A percentile compares a stretch with the other conserved stretches of the same genome.
These are phyloP conservation scores for Podarcis lilfordi DNA, from an alignment of 2,797 vertebrate species.

Conservation along the genomic window DNA sequence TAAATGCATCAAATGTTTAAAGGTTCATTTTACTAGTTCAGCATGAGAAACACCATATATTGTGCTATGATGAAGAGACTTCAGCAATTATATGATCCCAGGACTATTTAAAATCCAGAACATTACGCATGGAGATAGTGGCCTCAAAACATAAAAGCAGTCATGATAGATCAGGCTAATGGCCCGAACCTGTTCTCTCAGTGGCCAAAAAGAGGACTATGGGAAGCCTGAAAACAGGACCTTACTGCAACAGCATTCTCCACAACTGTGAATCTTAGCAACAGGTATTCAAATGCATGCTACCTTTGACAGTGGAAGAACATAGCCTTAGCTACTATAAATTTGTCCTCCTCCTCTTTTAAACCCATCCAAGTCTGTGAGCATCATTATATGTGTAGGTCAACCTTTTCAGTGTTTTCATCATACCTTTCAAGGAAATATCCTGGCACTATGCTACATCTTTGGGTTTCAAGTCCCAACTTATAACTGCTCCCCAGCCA, in stretches of 20 bases:
- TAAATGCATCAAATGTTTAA: neutral
- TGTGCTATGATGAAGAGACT: neutral
- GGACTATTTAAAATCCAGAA: neutral
- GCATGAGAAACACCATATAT: neutral
- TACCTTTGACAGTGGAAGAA: too few relatives aligned
- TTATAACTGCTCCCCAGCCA: neutral
- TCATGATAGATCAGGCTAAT: too few relatives aligned
- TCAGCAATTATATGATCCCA: neutral
- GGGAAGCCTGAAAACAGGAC: too few relatives aligned
- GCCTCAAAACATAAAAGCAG: neutral
- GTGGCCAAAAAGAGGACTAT: too few relatives aligned
- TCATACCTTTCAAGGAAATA: neutral
- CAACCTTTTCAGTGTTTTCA: neutral
- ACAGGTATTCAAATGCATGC: too few relatives aligned
- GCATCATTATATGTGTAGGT: neutral
- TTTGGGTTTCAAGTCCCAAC: neutral
- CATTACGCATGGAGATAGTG: neutral
- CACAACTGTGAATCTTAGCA: too few relatives aligned
- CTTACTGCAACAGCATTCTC: too few relatives aligned
- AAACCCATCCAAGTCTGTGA: neutral
- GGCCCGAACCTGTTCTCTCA: too few relatives aligned
- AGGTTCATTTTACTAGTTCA: neutral
- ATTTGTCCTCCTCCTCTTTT: too few relatives aligned
- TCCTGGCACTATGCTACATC: neutral
- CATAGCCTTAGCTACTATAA: too few relatives aligned